These are phyloP conservation scores for Plemyria rubiginata DNA, from an alignment of 2,888 invertebrate species.

Conservation along the genomic window DNA sequence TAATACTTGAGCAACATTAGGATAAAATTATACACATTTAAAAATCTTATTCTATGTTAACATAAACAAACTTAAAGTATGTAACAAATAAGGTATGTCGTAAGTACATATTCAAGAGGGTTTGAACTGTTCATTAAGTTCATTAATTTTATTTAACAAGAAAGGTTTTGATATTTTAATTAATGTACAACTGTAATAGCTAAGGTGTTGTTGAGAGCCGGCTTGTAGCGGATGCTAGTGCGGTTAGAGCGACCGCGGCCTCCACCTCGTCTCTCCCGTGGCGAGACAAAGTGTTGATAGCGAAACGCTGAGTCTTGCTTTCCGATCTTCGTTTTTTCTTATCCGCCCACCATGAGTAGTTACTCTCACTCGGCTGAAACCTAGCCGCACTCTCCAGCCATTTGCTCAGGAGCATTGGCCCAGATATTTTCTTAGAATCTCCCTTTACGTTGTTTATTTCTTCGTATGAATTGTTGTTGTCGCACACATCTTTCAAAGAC, in stretches of 20 bases:
- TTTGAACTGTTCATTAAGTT: constrained; percentile 5
- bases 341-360: constrained; percentile 88
- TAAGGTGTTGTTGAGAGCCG: constrained; percentile 57
- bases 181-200: background rate
- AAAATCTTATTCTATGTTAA: constrained; percentile 37
- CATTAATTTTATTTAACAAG: constrained; percentile 2
- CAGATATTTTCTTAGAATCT: constrained; percentile 68
- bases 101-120: constrained; percentile 7
- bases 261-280: constrained; percentile 90
- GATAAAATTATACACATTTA: constrained; percentile 22
- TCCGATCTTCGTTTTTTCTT: constrained; percentile 66
- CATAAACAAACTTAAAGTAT: constrained; percentile 19
- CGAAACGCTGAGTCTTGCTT: constrained; percentile 54
- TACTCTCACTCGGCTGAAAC: constrained; percentile 89
- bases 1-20: constrained; percentile 66
- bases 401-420: constrained; percentile 87
- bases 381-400: constrained; percentile 91
- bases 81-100: constrained; percentile 18
- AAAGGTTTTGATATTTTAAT: background rate
- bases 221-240: constrained; percentile 82
- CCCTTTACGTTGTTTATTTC: constrained; percentile 39
- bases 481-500: constrained; percentile 66
- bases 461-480: constrained; percentile 70
- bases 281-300: constrained; percentile 58
- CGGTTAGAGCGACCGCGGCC: constrained; percentile 90